phyloP scores from a whole-genome alignment of 2,888 invertebrate genomes.

The Pristionchus mayeri region DNA sequence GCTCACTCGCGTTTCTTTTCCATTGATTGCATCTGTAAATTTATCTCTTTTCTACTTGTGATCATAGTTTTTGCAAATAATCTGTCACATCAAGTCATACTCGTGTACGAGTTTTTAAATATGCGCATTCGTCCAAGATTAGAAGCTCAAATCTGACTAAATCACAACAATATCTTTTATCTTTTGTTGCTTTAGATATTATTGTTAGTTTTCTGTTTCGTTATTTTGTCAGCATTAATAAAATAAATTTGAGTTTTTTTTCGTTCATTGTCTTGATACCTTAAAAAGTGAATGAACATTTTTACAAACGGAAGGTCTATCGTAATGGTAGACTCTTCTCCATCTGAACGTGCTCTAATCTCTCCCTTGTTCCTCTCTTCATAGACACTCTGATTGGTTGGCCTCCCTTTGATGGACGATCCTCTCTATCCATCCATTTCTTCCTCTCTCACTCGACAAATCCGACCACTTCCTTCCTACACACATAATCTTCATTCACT shows the following conservation, averaged over 20 bases:
- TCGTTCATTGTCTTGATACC: not conserved
- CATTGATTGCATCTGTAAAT: not conserved
- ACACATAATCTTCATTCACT: too few species aligned
- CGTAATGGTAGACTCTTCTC: constrained; percentile 4
- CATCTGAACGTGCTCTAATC: not conserved
- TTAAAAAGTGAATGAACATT: not conserved
- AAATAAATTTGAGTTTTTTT: too few species aligned
- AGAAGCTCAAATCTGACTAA: not conserved
- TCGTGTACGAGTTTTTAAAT: too few species aligned
- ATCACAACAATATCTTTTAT: not conserved
- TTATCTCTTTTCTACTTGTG: too few species aligned
- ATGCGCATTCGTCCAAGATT: not conserved
- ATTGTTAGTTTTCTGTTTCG: too few species aligned
- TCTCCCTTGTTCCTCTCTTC: not conserved
- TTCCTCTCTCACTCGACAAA: not conserved
- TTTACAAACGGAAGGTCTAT: not conserved
- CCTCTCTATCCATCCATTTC: constrained; percentile 34
- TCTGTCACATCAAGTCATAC: too few species aligned
- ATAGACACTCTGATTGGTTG: constrained; percentile 12
- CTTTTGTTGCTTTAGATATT: too few species aligned
- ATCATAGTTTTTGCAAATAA: too few species aligned
- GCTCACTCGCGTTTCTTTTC: not conserved
- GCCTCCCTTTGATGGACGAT: constrained; percentile 36
- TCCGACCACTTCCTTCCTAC: not conserved
- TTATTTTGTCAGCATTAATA: too few species aligned